phyloP scores from a whole-genome alignment of 2,888 invertebrate genomes.

The Serripes groenlandicus region DNA sequence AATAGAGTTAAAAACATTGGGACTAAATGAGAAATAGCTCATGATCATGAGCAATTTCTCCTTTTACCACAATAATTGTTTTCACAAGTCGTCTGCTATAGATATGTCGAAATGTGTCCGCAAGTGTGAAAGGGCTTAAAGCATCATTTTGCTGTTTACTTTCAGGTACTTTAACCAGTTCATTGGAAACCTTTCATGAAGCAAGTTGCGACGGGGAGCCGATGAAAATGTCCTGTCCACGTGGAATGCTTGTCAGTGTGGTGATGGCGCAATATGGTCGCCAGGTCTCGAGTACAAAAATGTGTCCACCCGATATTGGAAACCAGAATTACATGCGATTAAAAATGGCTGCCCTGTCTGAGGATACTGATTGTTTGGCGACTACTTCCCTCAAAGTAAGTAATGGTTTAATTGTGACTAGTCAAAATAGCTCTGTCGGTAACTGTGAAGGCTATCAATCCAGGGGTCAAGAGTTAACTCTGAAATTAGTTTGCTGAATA shows the following conservation, averaged over 20 bases:
- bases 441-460: no score
- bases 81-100: no score
- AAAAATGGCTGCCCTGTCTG: conserved; percentile 58
- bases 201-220: conserved; percentile 97
- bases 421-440: neutral
- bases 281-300: conserved; percentile 87
- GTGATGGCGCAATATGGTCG: conserved; percentile 96
- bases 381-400: conserved; percentile 80
- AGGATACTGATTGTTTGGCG: conserved; percentile 83
- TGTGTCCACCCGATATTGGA: conserved; percentile 78
- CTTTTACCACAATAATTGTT: no score
- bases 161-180: conserved; percentile 95
- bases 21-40: no score
- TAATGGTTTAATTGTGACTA: neutral
- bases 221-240: conserved; percentile 95
- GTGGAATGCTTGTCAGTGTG: conserved; percentile 96
- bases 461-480: no score
- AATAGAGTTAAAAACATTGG: no score
- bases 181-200: conserved; percentile 95
- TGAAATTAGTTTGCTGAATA: no score
- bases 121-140: neutral
- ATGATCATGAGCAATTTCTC: no score
- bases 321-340: conserved; percentile 26
- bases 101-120: no score
- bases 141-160: conserved; percentile 37